Percentiles rank a stretch among this genome's conserved stretches.
Evolutionary conservation across 1,140 invertebrate genomes (phyloP).

Genomic region (Drosophila repleta): DNA sequence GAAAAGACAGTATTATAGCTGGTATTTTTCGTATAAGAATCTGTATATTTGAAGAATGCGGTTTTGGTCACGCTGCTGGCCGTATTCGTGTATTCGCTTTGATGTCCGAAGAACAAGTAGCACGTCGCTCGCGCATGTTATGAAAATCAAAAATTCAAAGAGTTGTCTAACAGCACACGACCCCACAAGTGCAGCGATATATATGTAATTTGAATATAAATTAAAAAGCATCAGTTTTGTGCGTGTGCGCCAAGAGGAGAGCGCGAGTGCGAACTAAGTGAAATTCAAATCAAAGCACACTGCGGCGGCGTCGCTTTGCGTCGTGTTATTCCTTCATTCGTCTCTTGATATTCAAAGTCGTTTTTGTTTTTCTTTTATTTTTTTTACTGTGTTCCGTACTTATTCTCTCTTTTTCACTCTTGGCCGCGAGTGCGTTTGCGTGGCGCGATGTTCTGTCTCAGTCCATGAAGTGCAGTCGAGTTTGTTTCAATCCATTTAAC

Average conservation of each 20-base stretch:
- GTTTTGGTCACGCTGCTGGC: constrained; percentile 26
- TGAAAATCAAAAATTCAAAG: constrained; percentile 26
- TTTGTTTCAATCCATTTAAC: constrained; percentile 15
- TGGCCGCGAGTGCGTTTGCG: constrained; percentile 47
- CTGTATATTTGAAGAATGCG: not conserved
- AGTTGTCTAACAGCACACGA: constrained; percentile 40
- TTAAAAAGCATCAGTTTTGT: constrained; percentile 2
- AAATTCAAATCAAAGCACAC: constrained; percentile 49
- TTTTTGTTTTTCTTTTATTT: constrained; percentile 19
- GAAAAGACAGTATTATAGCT: not conserved
- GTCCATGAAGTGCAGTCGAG: constrained; percentile 24
- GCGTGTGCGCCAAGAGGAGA: constrained; percentile 10
- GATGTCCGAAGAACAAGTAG: constrained; percentile 35
- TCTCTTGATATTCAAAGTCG: constrained; percentile 52
- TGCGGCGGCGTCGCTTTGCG: constrained; percentile 53
- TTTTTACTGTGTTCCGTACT: not conserved
- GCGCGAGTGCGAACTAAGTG: constrained; percentile 28
- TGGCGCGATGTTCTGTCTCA: constrained; percentile 36
- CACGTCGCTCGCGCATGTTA: constrained; percentile 46
- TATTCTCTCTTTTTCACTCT: not conserved
- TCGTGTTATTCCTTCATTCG: constrained; percentile 44
- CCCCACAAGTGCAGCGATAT: constrained; percentile 28
- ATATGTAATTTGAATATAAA: constrained; percentile 1
- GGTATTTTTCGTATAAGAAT: constrained; percentile 2
- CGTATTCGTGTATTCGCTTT: constrained; percentile 43